Conservation (phyloP, 2,113 vertebrate genomes). For the Prinia subflava region DNA sequence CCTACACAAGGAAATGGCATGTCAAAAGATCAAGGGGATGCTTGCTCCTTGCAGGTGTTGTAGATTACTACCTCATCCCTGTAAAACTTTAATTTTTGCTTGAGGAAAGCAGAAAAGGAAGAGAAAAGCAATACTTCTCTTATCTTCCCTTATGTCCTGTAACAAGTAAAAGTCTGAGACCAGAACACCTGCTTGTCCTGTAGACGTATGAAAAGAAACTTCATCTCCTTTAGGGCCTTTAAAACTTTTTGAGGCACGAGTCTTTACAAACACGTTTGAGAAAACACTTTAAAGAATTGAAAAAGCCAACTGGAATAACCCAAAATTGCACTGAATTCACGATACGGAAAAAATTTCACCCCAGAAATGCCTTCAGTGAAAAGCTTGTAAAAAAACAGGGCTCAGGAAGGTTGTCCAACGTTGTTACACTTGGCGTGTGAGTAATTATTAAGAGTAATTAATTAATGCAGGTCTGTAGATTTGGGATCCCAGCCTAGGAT, state of each 20-base stretch:
- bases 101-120: slow-evolving; percentile 16
- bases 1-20: not conserved
- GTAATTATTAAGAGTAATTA: not conserved
- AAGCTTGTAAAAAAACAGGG: not conserved
- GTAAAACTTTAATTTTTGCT: slow-evolving; percentile 40
- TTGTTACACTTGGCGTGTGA: not conserved
- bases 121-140: slow-evolving; percentile 24
- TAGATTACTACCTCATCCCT: slow-evolving; percentile 18
- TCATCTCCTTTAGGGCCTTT: not conserved
- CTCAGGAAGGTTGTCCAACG: not conserved
- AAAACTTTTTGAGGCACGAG: not conserved
- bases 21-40: slow-evolving; percentile 3
- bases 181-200: slow-evolving; percentile 23
- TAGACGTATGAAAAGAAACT: not conserved
- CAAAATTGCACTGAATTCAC: not conserved
- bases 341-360: not conserved
- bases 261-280: not conserved
- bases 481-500: not conserved
- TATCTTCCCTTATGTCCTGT: slow-evolving; percentile 25
- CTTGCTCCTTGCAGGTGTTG: slow-evolving; percentile 8
- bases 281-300: not conserved
- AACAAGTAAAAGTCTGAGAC: not conserved
- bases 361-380: not conserved
- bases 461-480: not conserved
- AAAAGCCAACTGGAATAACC: not conserved